Percentiles rank a stretch among this genome's conserved stretches.
These are phyloP conservation scores for Chamaetylas fuelleborni DNA, from an alignment of 2,113 vertebrate genomes.

Conservation along the genomic window DNA sequence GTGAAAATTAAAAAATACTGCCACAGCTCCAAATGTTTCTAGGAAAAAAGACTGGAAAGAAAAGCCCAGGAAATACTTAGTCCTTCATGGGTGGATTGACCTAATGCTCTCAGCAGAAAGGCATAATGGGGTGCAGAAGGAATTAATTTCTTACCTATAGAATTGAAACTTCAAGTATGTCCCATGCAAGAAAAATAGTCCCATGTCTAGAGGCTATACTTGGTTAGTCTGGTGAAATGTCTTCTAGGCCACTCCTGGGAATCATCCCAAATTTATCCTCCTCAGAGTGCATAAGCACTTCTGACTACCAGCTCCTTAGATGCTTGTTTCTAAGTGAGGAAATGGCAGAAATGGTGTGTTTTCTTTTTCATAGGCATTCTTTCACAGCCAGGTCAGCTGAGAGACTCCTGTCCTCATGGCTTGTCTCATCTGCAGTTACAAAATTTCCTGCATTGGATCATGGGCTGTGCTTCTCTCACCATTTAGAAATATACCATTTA, in stretches of 20 bases:
- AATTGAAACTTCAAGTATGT: neutral
- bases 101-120: neutral
- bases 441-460: neutral
- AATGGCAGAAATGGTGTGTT: neutral
- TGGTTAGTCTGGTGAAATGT: neutral
- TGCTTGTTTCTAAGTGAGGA: neutral
- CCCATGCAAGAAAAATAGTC: accelerated
- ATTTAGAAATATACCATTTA: neutral
- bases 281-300: neutral
- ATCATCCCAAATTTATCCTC: neutral
- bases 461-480: neutral
- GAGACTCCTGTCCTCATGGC: neutral
- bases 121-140: neutral
- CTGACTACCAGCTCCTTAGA: neutral
- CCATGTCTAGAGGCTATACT: neutral
- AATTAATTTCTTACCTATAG: neutral
- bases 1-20: neutral
- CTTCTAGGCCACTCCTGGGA: neutral
- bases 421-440: neutral
- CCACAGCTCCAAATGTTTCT: neutral
- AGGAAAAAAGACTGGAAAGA: neutral
- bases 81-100: neutral
- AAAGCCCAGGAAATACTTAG: neutral
- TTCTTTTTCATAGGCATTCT: neutral
- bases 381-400: neutral